Percentiles rank a stretch among this genome's conserved stretches.
phyloP scores from a whole-genome alignment of 1,140 invertebrate species.

The Brachionus rotundiformis region DNA sequence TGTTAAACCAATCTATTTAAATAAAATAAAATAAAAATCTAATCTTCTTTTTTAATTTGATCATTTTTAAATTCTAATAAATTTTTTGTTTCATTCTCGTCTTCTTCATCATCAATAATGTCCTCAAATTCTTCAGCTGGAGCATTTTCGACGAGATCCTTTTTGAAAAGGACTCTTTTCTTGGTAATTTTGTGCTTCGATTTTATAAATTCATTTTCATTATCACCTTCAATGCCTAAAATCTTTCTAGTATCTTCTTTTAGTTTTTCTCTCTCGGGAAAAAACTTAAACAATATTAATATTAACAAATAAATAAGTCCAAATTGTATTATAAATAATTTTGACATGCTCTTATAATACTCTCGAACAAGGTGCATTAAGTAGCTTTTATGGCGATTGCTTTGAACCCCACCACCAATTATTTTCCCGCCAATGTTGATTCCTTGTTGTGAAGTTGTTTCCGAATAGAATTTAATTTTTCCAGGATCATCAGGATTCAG shows the following conservation, averaged over 20 bases:
- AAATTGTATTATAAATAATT: conserved; percentile 46
- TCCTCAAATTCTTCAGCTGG: background rate
- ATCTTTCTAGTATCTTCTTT: conserved; percentile 47
- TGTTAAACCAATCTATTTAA: background rate
- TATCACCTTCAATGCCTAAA: background rate
- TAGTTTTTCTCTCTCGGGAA: conserved; percentile 44
- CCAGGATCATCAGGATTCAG: conserved; percentile 49
- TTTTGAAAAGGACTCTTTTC: background rate
- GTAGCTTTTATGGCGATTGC: conserved; percentile 50
- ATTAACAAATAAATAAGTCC: conserved; percentile 32
- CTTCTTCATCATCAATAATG: background rate
- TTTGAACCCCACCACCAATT: conserved; percentile 48
- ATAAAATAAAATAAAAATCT: conserved; percentile 1
- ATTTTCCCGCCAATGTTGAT: conserved; percentile 42
- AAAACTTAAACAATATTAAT: conserved; percentile 41
- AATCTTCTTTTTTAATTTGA: background rate
- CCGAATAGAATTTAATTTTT: conserved; percentile 32
- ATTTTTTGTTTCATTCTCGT: background rate
- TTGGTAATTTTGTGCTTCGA: background rate
- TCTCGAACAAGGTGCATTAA: conserved; percentile 48
- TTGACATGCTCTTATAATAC: conserved; percentile 19
- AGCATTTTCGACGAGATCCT: background rate
- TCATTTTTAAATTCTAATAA: background rate
- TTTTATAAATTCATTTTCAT: background rate
- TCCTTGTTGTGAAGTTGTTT: background rate